Percentiles rank a stretch among this genome's conserved stretches.
Evolutionary conservation across 2,797 vertebrate genomes (phyloP).

Genomic region (Oreochromis grahami): DNA sequence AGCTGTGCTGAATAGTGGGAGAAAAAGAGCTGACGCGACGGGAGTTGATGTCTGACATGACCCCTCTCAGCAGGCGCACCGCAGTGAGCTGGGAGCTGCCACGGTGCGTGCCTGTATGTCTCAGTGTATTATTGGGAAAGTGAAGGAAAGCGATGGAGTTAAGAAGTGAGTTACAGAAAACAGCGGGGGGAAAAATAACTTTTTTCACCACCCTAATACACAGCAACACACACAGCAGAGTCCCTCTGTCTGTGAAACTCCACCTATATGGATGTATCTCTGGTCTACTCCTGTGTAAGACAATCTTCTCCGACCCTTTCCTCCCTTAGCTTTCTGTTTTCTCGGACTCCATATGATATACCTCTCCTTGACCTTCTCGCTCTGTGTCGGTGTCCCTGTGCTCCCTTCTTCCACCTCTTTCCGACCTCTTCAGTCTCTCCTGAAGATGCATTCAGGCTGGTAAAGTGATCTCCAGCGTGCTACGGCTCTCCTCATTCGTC

Average conservation of each 20-base stretch:
- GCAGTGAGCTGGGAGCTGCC: conserved; percentile 65
- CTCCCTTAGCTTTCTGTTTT: conserved; percentile 62
- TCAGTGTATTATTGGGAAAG: conserved; percentile 9
- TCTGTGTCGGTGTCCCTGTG: conserved; percentile 70
- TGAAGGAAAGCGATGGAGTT: conserved; percentile 1
- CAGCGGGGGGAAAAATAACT: neutral
- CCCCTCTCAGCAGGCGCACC: conserved; percentile 79
- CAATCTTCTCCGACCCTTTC: conserved; percentile 28
- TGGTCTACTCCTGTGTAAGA: conserved; percentile 53
- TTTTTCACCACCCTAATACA: neutral
- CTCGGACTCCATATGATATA: conserved; percentile 69
- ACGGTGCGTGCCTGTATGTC: conserved; percentile 59
- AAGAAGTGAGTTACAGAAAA: conserved; percentile 16
- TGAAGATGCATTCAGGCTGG: conserved; percentile 45
- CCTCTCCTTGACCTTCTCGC: conserved; percentile 73
- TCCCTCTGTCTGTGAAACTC: neutral
- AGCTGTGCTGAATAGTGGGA: conserved; percentile 78
- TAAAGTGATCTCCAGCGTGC: conserved; percentile 57
- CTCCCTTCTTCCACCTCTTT: conserved; percentile 21
- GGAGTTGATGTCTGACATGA: conserved; percentile 88
- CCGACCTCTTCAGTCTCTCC: conserved; percentile 7
- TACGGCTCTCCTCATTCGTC: neutral
- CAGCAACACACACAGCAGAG: neutral
- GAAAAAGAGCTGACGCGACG: conserved; percentile 80
- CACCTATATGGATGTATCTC: conserved; percentile 53